Evolutionary conservation across 2,797 vertebrate genomes (phyloP).

Genomic region (Momotus momota): DNA sequence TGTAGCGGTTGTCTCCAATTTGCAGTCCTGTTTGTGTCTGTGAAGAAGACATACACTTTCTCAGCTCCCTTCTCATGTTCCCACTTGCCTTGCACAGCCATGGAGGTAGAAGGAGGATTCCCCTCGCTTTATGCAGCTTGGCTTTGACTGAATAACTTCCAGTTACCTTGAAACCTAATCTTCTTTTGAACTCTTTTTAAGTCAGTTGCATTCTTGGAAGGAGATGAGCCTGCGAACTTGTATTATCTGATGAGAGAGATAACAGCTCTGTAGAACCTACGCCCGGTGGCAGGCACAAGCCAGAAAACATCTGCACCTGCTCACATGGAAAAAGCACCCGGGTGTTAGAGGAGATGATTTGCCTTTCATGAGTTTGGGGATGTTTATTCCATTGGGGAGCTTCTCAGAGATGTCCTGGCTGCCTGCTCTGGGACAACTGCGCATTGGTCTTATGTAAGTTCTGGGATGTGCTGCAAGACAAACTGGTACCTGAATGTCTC

Average conservation of each 20-base stretch:
- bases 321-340: constrained; percentile 16
- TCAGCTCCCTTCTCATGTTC: constrained; percentile 73
- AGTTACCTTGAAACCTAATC: constrained; percentile 84
- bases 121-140: constrained; percentile 73
- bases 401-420: background rate
- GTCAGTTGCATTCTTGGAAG: constrained; percentile 82
- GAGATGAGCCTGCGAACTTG: constrained; percentile 67
- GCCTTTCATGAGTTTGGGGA: constrained; percentile 50
- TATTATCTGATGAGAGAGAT: constrained; percentile 72
- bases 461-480: background rate
- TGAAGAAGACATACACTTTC: constrained; percentile 64
- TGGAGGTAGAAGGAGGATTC: constrained; percentile 76
- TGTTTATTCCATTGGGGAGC: background rate
- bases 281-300: constrained; percentile 41
- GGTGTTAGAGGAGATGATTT: constrained; percentile 17
- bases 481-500: background rate
- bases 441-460: rapidly evolving
- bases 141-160: constrained; percentile 82
- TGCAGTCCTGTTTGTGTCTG: constrained; percentile 73
- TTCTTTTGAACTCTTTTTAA: constrained; percentile 82
- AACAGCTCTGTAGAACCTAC: constrained; percentile 71
- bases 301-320: constrained; percentile 67
- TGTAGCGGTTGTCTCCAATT: constrained; percentile 73
- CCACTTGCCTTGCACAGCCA: constrained; percentile 73
- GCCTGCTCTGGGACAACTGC: background rate